Evolutionary conservation across 2,113 vertebrate genomes (phyloP).

Genomic region (Neomonachus schauinslandi): DNA sequence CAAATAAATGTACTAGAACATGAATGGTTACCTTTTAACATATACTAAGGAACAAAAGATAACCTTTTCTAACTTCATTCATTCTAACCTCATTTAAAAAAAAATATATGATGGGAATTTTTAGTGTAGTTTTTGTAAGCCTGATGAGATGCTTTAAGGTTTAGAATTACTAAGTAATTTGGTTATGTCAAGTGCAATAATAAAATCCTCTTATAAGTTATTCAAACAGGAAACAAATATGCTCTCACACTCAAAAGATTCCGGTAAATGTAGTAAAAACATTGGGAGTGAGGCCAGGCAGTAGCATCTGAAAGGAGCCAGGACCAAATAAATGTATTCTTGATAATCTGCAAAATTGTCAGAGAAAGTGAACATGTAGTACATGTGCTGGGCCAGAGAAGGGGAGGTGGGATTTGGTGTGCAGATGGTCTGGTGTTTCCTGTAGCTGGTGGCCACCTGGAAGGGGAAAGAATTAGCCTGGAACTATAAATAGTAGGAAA

Average conservation of each 20-base stretch:
- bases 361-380: background rate
- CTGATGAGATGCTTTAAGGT: constrained; percentile 20
- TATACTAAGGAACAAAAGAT: background rate
- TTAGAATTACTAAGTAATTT: constrained; percentile 16
- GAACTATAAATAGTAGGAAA: background rate
- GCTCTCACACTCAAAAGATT: background rate
- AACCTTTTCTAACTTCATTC: background rate
- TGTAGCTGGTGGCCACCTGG: background rate
- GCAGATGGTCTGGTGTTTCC: background rate
- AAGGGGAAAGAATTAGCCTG: background rate
- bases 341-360: background rate
- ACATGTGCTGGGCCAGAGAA: background rate
- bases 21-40: background rate
- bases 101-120: constrained; percentile 6
- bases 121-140: background rate
- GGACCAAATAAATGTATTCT: background rate
- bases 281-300: background rate
- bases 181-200: background rate
- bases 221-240: background rate
- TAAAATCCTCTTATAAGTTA: background rate
- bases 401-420: background rate
- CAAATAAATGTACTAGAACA: background rate
- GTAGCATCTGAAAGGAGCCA: background rate
- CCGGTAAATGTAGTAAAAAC: background rate
- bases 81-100: background rate